These are phyloP conservation scores for Plestiodon gilberti DNA, from an alignment of 2,113 vertebrate genomes.

Conservation along the genomic window DNA sequence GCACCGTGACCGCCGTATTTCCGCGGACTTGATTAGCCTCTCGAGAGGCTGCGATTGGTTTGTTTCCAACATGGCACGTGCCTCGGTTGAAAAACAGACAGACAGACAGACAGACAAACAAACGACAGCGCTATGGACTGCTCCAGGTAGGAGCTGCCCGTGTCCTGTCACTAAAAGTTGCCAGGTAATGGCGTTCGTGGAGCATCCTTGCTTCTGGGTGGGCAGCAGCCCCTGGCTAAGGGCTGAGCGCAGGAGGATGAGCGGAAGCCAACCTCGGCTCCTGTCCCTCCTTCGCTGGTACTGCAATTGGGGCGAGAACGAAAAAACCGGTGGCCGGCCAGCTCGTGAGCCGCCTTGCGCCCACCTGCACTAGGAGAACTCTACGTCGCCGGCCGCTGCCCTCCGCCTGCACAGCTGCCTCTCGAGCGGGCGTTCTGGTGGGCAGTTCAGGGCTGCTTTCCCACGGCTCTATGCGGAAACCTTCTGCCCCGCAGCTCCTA, in stretches of 20 bases:
- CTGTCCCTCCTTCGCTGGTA: neutral
- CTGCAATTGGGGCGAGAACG: neutral
- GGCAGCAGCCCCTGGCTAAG: too few species aligned
- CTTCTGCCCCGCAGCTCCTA: fast-evolving
- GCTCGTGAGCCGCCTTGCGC: neutral
- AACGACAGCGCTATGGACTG: neutral
- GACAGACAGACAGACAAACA: neutral
- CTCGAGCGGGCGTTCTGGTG: fast-evolving
- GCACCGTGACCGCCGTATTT: neutral
- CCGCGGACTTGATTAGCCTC: neutral
- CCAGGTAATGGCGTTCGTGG: neutral
- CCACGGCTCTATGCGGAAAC: fast-evolving
- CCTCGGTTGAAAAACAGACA: neutral
- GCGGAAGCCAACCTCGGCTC: neutral
- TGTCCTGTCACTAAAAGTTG: neutral
- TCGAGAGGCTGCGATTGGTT: neutral
- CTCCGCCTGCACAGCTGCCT: neutral
- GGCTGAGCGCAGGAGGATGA: too few species aligned
- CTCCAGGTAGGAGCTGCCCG: neutral
- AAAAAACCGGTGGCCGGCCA: neutral
- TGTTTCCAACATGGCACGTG: too few species aligned
- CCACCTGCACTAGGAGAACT: neutral
- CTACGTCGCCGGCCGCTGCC: neutral
- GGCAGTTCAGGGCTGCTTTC: too few species aligned
- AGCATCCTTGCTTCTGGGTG: too few species aligned